Evolutionary conservation across 2,113 vertebrate species (phyloP).

Genomic region (Phasianus colchicus): DNA sequence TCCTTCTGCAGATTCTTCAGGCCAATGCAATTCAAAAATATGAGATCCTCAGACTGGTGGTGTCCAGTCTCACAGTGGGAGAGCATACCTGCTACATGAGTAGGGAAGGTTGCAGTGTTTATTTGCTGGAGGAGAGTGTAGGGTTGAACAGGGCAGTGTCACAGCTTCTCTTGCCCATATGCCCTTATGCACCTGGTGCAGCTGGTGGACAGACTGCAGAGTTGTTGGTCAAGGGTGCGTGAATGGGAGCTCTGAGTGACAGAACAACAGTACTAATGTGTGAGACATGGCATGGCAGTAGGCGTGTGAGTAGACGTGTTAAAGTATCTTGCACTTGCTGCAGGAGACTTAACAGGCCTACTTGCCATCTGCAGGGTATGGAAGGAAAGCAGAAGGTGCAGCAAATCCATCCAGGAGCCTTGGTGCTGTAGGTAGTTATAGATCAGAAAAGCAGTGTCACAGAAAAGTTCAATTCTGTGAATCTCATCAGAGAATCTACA

Average conservation of each 20-base stretch:
- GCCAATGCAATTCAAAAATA: background rate
- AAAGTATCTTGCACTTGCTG: background rate
- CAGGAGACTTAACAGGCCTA: background rate
- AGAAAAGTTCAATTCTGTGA: background rate
- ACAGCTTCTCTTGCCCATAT: background rate
- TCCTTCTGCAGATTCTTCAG: background rate
- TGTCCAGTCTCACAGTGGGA: background rate
- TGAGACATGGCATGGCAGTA: background rate
- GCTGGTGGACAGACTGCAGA: background rate
- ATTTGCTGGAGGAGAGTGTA: accelerated
- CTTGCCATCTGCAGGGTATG: background rate
- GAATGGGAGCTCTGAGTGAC: background rate
- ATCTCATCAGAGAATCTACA: background rate
- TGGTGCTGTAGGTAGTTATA: background rate
- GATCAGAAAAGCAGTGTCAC: background rate
- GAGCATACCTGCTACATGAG: background rate
- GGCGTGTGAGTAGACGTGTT: background rate
- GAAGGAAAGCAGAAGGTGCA: background rate
- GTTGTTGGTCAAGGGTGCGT: accelerated
- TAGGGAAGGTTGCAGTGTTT: background rate
- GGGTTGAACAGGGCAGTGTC: background rate
- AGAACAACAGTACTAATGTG: background rate
- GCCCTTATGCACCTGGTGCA: background rate
- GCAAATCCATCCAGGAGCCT: background rate
- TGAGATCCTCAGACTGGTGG: background rate